Base-by-base conservation (phyloP, 2,888 invertebrate species). In the Leucozona laternaria region DNA sequence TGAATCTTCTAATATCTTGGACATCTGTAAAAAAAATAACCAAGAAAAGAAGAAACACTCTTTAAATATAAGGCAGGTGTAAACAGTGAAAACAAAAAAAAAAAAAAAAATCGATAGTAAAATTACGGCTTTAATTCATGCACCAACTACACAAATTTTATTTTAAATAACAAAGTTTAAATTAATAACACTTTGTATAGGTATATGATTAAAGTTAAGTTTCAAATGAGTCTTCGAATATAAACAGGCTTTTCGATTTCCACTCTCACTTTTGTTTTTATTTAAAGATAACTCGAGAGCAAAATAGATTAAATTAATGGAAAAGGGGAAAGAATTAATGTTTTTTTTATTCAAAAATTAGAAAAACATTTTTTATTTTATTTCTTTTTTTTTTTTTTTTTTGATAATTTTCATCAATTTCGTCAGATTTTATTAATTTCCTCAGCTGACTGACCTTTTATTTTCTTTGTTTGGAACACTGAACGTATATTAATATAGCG, bases 1-100 rank as follows among this genome's bases (percentile, higher is more conserved):
- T 89, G 97, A 97, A 91, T 96, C 94, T 89, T 94, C 94, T 89
- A 96, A 92, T 89, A 93, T 94, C 90, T 91, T 90, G 79, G 90
- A 90, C 89, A 90, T 90, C 88, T 89, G 80, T 34, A 84, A 57
- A 10, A 57, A 31, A 57, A 76, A 58, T 40, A 55, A 40, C 53
- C 50, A 53, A 48, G 48, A 48, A 11, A 37, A 34, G 20, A 68
- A 68, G 20, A 25, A 43, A 60, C 50, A 25, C 79, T 62, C 25
- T 31, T 6, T 7, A 2, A 20, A 60, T 13, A 68, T 43, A 7
- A 37, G n/a, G 2, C 4, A 15, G 5, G 13, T 28, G 5, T 5
- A 15, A 15, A 43, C 43, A 43, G n/a, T 43, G n/a, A n/a, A 43
- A 15, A 2, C 13, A 40, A 40, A 5, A 6, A 15, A 15, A 8